Evolutionary conservation across 2,888 invertebrate species (phyloP), one percentile per base, ranked within the genome.

Genomic region (Dasysyrphus tricinctus): DNA sequence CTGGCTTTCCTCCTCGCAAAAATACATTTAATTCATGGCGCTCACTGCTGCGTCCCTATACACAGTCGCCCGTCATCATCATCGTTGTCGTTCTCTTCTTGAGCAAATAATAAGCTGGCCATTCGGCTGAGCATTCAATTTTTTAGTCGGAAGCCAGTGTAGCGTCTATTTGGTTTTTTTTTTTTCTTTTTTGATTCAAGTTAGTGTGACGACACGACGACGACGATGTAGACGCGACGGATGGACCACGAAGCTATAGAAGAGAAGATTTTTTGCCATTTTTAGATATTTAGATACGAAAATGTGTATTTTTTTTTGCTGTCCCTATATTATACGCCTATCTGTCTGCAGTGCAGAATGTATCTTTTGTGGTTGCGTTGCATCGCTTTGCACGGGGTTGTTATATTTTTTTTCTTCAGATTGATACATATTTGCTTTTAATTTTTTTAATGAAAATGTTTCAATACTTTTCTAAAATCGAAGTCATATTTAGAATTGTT

Each of bases 91-190:
- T 39, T 19, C 44, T 72, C 51, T 72, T 75, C 74, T 72, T 86
- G 78, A 79, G 82, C 70, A 86, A 86, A 86, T 82, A 86, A 63
- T 78, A 54, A 65, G 63, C 84, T 54, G 37, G 61, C 16, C 76
- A 65, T 65, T 65, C 76, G 34, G 34, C 44, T 63, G 34, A 24
- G 59, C 75, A 76, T 47, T 65, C 67, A 69, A 54, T 69, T 69
- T 69, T 54, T 24, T n/a, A 77, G 44, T 67, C 56, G 67, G 63
- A 54, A 70, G 78, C 69, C 37, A 49, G 49, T 16, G 65, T 69
- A 59, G 78, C 63, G 56, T 75, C 74, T 73, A 79, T 70, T 65
- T 37, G 12, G 7, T 32, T 19, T 37, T n/a, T 37, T 54, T 19
- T 67, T 8, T 16, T 47, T 49, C 24, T 39, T 12, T 19, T 37